Conservation (phyloP, 2,797 vertebrate genomes). For the Acanthis flammea region DNA sequence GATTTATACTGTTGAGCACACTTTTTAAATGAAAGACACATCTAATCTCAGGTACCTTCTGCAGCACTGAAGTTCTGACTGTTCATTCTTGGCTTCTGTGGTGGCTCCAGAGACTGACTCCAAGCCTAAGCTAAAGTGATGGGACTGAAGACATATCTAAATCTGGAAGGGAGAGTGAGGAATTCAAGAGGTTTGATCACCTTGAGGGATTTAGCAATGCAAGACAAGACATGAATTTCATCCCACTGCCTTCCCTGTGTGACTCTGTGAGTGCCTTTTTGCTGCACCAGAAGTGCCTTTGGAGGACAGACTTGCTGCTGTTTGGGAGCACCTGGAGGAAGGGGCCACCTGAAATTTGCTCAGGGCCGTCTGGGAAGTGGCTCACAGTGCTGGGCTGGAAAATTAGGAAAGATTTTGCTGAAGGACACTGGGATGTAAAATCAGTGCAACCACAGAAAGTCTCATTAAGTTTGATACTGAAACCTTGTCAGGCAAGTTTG, state of each 20-base stretch:
- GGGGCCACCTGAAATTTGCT: not conserved
- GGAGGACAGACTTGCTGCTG: not conserved
- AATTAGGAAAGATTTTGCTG: not conserved
- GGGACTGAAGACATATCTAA: not conserved
- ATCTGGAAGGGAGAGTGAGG: not conserved
- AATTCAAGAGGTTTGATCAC: not conserved
- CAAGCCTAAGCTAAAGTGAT: not conserved
- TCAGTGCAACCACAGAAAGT: rapidly evolving
- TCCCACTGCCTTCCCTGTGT: not conserved
- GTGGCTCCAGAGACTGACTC: not conserved
- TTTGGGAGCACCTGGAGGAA: not conserved
- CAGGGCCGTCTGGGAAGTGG: not conserved
- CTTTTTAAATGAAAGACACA: not conserved
- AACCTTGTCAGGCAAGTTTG: not conserved
- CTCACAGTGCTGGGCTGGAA: not conserved
- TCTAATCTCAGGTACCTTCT: not conserved
- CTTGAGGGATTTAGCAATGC: not conserved
- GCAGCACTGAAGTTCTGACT: not conserved
- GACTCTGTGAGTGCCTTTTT: not conserved
- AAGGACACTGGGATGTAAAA: not conserved
- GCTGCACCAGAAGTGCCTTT: not conserved
- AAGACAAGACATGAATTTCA: not conserved
- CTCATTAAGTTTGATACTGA: not conserved
- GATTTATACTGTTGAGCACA: not conserved
- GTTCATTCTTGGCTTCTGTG: not conserved